phyloP scores from a whole-genome alignment of 2,113 vertebrate genomes.

The Dromiciops gliroides region DNA sequence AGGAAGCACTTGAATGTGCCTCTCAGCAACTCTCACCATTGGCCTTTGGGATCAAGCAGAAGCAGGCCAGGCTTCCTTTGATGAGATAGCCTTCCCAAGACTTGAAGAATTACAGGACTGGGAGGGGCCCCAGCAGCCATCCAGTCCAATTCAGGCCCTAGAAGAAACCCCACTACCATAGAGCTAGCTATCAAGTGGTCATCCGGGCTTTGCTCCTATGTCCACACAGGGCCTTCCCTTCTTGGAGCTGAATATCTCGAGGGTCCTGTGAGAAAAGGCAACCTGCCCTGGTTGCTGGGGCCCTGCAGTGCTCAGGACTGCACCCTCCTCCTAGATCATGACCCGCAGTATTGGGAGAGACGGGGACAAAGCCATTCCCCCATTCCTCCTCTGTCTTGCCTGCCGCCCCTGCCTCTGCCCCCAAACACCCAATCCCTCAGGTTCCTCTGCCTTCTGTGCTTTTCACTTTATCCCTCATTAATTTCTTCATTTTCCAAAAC shows the following conservation, averaged over 20 bases:
- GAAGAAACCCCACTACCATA: background rate
- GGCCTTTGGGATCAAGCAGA: background rate
- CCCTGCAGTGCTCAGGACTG: background rate
- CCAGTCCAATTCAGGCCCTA: background rate
- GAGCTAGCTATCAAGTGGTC: background rate
- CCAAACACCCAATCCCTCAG: background rate
- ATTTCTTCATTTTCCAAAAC: conserved; percentile 4
- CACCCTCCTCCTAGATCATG: background rate
- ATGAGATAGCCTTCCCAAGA: background rate
- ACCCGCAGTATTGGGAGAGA: background rate
- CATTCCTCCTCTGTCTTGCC: background rate
- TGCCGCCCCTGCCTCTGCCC: background rate
- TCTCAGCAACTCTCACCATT: background rate
- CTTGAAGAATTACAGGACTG: background rate
- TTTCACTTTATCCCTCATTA: background rate
- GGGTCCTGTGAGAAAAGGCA: background rate
- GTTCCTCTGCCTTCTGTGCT: background rate
- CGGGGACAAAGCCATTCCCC: background rate
- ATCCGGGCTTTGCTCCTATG: background rate
- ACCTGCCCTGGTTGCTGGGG: background rate
- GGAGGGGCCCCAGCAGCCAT: background rate
- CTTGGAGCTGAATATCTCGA: background rate
- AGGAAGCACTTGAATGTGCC: background rate
- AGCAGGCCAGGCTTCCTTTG: background rate
- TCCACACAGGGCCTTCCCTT: background rate